Conservation (phyloP, 1,140 invertebrate genomes). For the Drosophila obscura region DNA sequence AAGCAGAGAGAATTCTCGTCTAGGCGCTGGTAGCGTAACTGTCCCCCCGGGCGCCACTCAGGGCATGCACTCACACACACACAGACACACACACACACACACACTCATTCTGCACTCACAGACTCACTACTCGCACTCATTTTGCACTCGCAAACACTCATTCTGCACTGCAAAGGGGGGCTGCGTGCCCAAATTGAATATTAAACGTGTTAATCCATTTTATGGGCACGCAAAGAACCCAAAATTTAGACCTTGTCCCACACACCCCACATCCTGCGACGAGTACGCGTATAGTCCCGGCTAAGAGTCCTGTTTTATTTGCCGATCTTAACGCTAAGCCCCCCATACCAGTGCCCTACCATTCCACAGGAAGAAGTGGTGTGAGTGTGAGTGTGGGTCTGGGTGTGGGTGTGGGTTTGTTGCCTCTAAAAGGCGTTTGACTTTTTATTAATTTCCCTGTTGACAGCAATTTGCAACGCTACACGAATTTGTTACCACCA, state of each 20-base stretch:
- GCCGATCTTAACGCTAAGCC: constrained; percentile 45
- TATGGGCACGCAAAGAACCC: constrained; percentile 34
- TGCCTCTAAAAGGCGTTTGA: constrained; percentile 74
- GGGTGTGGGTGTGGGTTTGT: constrained; percentile 14
- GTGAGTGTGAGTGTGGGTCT: not conserved
- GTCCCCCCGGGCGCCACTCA: constrained; percentile 9
- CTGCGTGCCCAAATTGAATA: constrained; percentile 76
- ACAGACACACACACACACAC: too few relatives aligned
- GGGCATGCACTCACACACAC: too few relatives aligned
- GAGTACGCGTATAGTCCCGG: not conserved
- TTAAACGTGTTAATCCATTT: constrained; percentile 79
- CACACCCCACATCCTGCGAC: not conserved
- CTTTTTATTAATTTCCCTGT: constrained; percentile 82
- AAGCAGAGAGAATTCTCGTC: not conserved
- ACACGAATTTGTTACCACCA: constrained; percentile 77
- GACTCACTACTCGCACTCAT: too few relatives aligned
- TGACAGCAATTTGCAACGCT: constrained; percentile 80
- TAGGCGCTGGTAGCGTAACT: constrained; percentile 14
- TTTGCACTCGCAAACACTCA: constrained; percentile 12
- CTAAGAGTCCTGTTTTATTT: constrained; percentile 55
- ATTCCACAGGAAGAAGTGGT: constrained; percentile 18
- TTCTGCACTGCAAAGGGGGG: constrained; percentile 26
- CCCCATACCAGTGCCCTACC: constrained; percentile 12
- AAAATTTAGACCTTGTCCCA: not conserved
- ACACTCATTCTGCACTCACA: too few relatives aligned